Evolutionary conservation across 2,888 invertebrate genomes (phyloP), one percentile per base, ranked within the genome.

Genomic region (Leistus spinibarbis): DNA sequence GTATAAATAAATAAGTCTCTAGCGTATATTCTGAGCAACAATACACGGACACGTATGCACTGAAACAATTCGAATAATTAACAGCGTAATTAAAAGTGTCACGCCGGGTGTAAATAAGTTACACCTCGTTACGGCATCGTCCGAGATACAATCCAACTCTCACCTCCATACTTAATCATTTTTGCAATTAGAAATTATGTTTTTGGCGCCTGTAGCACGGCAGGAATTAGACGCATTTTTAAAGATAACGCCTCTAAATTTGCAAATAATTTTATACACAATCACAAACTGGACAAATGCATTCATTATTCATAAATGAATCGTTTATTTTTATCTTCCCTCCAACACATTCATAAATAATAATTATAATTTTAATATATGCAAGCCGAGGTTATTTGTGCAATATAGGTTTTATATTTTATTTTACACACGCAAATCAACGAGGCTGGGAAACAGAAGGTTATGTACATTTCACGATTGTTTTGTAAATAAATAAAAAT

Each of bases 1-100:
- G n/a, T n/a, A n/a, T n/a, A n/a, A n/a, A n/a, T n/a, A n/a, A n/a
- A n/a, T n/a, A n/a, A n/a, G n/a, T n/a, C n/a, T n/a, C n/a, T n/a
- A n/a, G 5, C 13, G 40, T 40, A 40, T 40, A 40, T 40, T 40
- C 40, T 13, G 40, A 7, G 7, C 24, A 40, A 40, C 40, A 10
- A 40, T 40, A 40, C 40, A 40, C 40, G 60, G 19, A 60, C 60
- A n/a, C n/a, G n/a, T n/a, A 20, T 22, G 16, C 19, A 19, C 13
- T 16, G 60, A 60, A 60, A 20, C 60, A 60, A 60, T 60, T 19
- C 22, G 60, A 60, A 60, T 60, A 60, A 60, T 60, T 60, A 60
- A 60, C 60, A 60, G 22, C 17, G 22, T 60, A 19, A 60, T 60
- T 60, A 60, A 60, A 60, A 60, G 19, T 60, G 60, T 60, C 22